Conservation (phyloP, 2,113 vertebrate species). For the Apteryx owenii region DNA sequence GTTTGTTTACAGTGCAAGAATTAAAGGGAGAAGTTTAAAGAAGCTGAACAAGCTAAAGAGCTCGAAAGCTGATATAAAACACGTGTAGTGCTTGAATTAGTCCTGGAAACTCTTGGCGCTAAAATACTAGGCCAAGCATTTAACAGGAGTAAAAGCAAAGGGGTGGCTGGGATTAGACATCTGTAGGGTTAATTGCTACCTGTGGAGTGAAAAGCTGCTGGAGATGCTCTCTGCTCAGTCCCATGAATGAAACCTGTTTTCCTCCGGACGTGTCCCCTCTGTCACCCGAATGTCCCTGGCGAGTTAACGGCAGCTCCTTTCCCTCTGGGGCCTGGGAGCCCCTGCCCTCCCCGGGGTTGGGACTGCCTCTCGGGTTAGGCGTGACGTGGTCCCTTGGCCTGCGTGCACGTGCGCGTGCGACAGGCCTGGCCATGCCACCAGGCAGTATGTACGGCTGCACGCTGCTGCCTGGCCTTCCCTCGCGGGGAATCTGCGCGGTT, state of each 20-base stretch:
- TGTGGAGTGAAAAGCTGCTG: background rate
- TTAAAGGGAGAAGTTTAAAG: background rate
- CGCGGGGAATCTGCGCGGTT: background rate
- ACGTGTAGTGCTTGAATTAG: background rate
- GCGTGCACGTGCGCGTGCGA: background rate
- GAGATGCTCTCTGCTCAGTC: background rate
- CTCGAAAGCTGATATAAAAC: background rate
- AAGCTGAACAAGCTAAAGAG: background rate
- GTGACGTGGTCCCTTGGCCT: background rate
- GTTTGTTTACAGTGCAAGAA: background rate
- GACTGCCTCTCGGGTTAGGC: background rate
- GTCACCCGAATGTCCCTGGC: background rate
- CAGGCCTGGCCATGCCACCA: conserved; percentile 19
- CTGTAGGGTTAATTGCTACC: background rate
- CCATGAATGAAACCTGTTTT: background rate
- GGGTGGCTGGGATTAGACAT: background rate
- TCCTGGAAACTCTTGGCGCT: background rate
- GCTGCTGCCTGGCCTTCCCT: background rate
- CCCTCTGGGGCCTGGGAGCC: background rate
- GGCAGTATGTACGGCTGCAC: background rate
- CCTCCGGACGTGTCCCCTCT: background rate
- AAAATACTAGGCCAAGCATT: background rate
- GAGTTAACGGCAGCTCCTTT: background rate
- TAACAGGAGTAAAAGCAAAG: background rate
- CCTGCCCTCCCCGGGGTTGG: background rate